These are phyloP conservation scores for Xerus inauris DNA, from an alignment of 2,113 vertebrate species.

Conservation along the genomic window DNA sequence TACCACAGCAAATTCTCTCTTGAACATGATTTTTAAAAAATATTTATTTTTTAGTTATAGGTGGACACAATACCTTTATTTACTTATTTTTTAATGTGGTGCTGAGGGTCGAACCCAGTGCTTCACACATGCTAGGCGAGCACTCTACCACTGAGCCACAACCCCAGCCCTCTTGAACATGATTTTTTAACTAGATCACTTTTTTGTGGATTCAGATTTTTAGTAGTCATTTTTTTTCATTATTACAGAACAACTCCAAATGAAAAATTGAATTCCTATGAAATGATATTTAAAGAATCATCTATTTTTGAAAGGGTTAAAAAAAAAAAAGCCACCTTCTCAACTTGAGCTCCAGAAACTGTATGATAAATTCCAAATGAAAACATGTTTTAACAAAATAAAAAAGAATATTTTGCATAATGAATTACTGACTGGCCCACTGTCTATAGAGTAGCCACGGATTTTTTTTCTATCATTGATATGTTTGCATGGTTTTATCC, in stretches of 20 bases:
- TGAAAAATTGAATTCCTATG: constrained; percentile 16
- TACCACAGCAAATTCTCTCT: constrained; percentile 1
- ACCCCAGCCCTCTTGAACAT: neutral
- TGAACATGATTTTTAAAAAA: constrained; percentile 27
- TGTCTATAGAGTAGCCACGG: neutral
- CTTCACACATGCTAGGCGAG: no score
- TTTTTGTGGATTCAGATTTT: constrained; percentile 37
- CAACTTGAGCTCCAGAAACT: neutral
- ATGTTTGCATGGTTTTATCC: neutral
- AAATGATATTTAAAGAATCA: constrained; percentile 16
- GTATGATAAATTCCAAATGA: constrained; percentile 37
- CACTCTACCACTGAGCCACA: no score
- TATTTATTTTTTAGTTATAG: no score
- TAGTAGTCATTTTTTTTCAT: constrained; percentile 6
- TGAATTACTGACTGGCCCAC: neutral
- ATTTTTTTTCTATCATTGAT: neutral
- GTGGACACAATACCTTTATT: no score
- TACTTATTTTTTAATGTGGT: no score
- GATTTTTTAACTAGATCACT: constrained; percentile 34
- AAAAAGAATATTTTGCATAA: neutral
- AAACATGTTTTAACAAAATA: neutral
- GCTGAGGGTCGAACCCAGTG: no score
- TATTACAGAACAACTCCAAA: constrained; percentile 15
- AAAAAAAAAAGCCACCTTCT: neutral
- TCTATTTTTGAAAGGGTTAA: constrained; percentile 9